These are phyloP conservation scores for Amphimedon queenslandica DNA, from an alignment of 37 sponge, comb jelly and placozoan species.

Conservation along the genomic window DNA sequence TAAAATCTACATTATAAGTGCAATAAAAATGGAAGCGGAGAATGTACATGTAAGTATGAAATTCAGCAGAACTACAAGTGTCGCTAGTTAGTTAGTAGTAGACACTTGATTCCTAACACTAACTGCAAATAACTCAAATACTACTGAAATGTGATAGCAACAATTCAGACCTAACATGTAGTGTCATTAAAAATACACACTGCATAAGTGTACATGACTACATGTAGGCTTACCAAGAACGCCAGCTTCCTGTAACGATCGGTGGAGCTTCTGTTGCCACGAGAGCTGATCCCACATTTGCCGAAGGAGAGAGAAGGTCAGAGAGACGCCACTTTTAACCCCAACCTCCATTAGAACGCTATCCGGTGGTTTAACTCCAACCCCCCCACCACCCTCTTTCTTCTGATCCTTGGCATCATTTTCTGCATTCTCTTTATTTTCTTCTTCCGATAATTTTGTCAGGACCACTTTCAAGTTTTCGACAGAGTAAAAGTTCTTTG, in stretches of 20 bases:
- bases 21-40: no score
- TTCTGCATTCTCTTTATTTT: not conserved
- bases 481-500: not conserved
- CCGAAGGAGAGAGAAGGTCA: slow-evolving; percentile 77
- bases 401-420: not conserved
- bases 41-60: no score
- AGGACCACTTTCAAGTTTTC: slow-evolving; percentile 11
- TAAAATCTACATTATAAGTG: no score
- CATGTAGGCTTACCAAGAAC: slow-evolving; percentile 7
- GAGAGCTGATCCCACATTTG: slow-evolving; percentile 72
- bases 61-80: no score
- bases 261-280: slow-evolving; percentile 35
- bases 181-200: no score
- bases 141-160: no score
- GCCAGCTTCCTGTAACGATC: not conserved
- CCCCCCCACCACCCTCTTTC: not conserved
- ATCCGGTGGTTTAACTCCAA: slow-evolving; percentile 1
- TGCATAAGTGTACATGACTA: no score
- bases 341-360: slow-evolving; percentile 73
- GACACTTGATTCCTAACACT: no score
- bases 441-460: slow-evolving; percentile 12
- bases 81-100: no score
- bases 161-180: no score
- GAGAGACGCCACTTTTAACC: slow-evolving; percentile 70
- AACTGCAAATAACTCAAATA: no score